These are phyloP conservation scores for Drosophila ironensis DNA, from an alignment of 1,140 invertebrate genomes.

Conservation along the genomic window DNA sequence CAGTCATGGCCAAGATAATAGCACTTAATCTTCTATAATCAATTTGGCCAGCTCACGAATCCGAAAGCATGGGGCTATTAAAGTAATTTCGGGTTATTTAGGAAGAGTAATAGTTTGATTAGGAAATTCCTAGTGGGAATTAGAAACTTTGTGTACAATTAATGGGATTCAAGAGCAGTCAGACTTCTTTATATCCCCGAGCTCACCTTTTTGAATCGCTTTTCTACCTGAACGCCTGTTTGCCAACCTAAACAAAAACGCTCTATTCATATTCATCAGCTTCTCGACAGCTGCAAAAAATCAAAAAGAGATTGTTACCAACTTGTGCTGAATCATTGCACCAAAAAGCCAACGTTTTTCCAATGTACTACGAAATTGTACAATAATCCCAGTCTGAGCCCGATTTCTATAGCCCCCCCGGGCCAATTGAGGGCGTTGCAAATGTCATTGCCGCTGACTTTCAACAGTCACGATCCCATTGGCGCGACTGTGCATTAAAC, in stretches of 20 bases:
- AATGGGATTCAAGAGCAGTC: constrained; percentile 10
- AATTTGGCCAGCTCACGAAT: neutral
- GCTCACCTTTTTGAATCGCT: neutral
- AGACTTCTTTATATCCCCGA: neutral
- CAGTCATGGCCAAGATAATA: constrained; percentile 11
- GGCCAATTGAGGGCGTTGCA: constrained; percentile 36
- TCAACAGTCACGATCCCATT: neutral
- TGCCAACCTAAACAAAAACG: constrained; percentile 21
- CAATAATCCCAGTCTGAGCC: constrained; percentile 15
- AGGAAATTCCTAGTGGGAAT: too few species aligned
- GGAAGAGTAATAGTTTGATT: too few species aligned
- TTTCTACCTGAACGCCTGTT: constrained; percentile 42
- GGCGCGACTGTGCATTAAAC: neutral
- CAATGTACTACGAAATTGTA: neutral
- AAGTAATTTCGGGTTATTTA: neutral
- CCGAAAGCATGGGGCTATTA: neutral
- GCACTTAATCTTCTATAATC: neutral
- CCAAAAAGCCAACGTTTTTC: neutral
- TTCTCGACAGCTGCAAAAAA: constrained; percentile 42
- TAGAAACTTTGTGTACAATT: too few species aligned
- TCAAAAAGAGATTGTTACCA: constrained; percentile 16
- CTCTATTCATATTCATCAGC: constrained; percentile 40
- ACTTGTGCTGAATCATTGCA: constrained; percentile 34
- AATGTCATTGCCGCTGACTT: constrained; percentile 28
- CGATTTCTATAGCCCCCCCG: constrained; percentile 20